Conservation (phyloP, 2,797 vertebrate genomes). For the Leptatherina wallacei region DNA sequence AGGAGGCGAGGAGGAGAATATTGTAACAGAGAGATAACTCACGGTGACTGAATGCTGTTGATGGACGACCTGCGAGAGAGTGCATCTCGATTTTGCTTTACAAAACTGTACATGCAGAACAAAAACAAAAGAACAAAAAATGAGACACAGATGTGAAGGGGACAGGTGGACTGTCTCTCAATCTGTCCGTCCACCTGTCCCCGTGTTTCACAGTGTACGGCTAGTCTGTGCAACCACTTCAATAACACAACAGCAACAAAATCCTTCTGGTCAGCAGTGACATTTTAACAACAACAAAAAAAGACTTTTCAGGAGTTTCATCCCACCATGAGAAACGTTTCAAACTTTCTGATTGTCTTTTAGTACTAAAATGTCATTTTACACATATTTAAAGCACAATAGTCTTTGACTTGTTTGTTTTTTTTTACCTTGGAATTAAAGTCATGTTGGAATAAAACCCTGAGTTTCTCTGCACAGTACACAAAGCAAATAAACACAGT, state of each 20-base stretch:
- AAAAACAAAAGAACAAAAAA: constrained; percentile 79
- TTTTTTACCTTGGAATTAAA: background rate
- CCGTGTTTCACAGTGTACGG: constrained; percentile 50
- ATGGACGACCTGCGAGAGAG: constrained; percentile 98
- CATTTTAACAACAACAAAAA: constrained; percentile 41
- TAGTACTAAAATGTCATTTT: background rate
- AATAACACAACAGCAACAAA: constrained; percentile 64
- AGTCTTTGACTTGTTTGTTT: no score
- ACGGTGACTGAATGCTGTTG: constrained; percentile 99
- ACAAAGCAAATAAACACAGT: constrained; percentile 36
- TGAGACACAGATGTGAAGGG: constrained; percentile 77
- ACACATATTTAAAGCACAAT: no score
- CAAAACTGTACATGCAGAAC: constrained; percentile 99
- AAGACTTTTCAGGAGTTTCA: constrained; percentile 61
- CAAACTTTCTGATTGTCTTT: background rate
- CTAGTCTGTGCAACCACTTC: constrained; percentile 62
- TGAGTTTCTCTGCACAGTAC: constrained; percentile 39
- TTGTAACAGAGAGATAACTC: constrained; percentile 93
- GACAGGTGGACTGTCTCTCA: constrained; percentile 57
- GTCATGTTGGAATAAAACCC: constrained; percentile 62
- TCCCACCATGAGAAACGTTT: constrained; percentile 29
- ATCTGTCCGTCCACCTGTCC: constrained; percentile 58
- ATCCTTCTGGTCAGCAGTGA: constrained; percentile 26
- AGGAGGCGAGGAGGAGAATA: constrained; percentile 64
- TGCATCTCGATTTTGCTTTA: constrained; percentile 98